Conservation (phyloP, 2,113 vertebrate species). For the Toxotes chatareus region DNA sequence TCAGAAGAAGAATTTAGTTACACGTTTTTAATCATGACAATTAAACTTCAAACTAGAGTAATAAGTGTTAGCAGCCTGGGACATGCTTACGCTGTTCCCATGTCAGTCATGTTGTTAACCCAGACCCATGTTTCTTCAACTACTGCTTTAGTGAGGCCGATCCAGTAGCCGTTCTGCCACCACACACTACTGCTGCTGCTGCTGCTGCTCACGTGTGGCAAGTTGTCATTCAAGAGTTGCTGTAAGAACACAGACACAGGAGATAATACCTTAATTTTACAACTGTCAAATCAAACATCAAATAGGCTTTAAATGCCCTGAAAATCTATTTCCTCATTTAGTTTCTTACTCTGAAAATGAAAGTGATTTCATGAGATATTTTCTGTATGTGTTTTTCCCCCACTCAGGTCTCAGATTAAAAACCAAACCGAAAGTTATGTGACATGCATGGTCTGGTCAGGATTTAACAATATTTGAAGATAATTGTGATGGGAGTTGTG, state of each 20-base stretch:
- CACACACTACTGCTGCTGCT: not conserved
- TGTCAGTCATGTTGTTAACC: slow-evolving; percentile 64
- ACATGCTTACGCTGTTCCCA: slow-evolving; percentile 52
- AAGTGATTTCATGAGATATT: too few relatives aligned
- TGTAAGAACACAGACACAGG: slow-evolving; percentile 31
- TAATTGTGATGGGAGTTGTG: too few relatives aligned
- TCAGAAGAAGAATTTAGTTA: not conserved
- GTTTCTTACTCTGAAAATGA: too few relatives aligned
- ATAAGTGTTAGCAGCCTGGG: not conserved
- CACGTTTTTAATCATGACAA: not conserved
- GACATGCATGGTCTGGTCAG: too few relatives aligned
- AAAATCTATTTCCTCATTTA: too few relatives aligned
- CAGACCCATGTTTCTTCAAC: slow-evolving; percentile 62
- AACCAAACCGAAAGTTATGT: too few relatives aligned
- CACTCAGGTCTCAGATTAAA: too few relatives aligned
- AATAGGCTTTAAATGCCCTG: not conserved
- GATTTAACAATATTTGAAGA: too few relatives aligned
- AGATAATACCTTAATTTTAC: not conserved
- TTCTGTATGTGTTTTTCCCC: too few relatives aligned
- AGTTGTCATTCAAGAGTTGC: slow-evolving; percentile 36
- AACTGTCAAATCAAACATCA: not conserved
- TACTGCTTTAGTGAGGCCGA: slow-evolving; percentile 55
- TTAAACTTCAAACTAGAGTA: not conserved
- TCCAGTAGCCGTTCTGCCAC: slow-evolving; percentile 70
- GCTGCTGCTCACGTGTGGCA: not conserved